phyloP scores from a whole-genome alignment of 2,113 vertebrate species.

The Poeciliopsis prolifica region DNA sequence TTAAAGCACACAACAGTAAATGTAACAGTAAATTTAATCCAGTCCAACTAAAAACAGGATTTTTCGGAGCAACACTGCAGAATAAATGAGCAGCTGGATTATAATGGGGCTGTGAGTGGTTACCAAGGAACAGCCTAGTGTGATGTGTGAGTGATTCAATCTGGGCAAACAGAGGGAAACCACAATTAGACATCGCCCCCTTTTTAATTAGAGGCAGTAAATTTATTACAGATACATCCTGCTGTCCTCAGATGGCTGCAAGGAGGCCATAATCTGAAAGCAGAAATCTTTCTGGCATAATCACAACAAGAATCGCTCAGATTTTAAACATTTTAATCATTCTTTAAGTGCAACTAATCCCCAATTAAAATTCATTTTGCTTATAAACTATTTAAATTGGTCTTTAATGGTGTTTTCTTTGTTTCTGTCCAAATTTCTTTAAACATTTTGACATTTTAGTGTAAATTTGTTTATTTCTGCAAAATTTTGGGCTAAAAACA shows the following conservation, averaged over 20 bases:
- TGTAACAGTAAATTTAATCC: too few relatives aligned
- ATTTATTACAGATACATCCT: neutral
- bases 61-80: neutral
- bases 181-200: neutral
- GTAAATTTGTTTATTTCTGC: too few relatives aligned
- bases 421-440: too few relatives aligned
- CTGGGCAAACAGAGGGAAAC: neutral
- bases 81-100: neutral
- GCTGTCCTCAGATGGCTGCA: neutral
- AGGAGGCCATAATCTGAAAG: neutral
- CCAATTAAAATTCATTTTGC: too few relatives aligned
- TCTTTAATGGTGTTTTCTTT: too few relatives aligned
- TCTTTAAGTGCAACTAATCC: neutral
- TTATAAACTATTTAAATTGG: too few relatives aligned
- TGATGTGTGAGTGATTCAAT: neutral
- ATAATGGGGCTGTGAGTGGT: neutral
- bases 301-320: neutral
- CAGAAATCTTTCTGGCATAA: neutral
- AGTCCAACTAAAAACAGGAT: neutral
- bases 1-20: too few relatives aligned
- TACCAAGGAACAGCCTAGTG: neutral
- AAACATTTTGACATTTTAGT: too few relatives aligned
- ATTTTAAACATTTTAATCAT: neutral
- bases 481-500: too few relatives aligned
- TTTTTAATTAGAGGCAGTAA: slow-evolving; percentile 1